Evolutionary conservation across 2,113 vertebrate genomes (phyloP), one percentile per base, ranked within the genome.

Genomic region (Genyomyrus donnyi): DNA sequence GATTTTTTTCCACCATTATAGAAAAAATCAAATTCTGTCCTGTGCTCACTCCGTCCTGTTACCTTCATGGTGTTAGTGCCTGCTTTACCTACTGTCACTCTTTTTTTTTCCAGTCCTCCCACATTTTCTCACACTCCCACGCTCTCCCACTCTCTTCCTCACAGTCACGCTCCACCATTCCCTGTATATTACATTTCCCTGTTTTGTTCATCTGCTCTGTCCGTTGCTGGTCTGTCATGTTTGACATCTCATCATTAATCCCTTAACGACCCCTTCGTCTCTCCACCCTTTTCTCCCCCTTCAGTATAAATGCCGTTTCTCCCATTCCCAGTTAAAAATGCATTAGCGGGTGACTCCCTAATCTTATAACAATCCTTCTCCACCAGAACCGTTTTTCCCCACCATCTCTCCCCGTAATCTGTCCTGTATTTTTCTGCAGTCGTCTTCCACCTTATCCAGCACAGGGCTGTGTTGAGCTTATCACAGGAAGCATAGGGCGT

Each of bases 61-160:
- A 35, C n/a, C 50, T 87, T 53, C 49, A n/a, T 27, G 49, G 45
- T 48, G 21, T 35, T 21, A 48, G 13, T 10, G 50, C 50, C 31
- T 19, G 15, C 31, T 87, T 53, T 35, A 35, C 50, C 19, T 56
- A 19, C 49, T 1, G 31, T 48, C 85, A 87, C 49, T 24, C 17
- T 53, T 27, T 87, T 56, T 87, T 52, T 85, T 85, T 10, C 7
- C 53, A 19, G 3, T 87, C 85, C 50, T 87, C 85, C 85, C 85
- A 87, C 85, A 52, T n/a, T 87, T 53, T 87, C 85, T 56, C 85
- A 85, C 45, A 85, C 84, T 87, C 48, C 50, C 50, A 87, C 35
- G 6, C 21, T 24, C 24, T n/a, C 39, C 45, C 85, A 35, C 27
- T 31, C 85, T 50, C 31, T 87, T 53, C 45, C 85, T 56, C 24